Conservation (phyloP, 2,888 invertebrate genomes). For the Marasmarcha lunaedactyla region DNA sequence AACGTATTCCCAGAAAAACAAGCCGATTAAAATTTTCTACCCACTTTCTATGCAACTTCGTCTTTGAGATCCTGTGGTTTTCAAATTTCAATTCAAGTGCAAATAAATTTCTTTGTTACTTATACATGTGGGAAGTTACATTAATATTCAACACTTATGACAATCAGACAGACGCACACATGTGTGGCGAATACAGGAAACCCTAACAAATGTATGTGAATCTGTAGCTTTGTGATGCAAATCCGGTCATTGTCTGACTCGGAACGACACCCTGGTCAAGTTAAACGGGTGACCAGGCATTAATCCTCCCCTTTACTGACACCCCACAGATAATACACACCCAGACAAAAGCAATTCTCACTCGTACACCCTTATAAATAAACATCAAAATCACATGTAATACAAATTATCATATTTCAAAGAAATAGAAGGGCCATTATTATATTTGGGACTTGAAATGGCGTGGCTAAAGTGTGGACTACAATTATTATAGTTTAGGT, state of each 20-base stretch:
- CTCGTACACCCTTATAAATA: conserved; percentile 24
- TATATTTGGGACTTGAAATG: conserved; percentile 20
- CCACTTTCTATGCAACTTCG: too few species aligned
- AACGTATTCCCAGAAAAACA: too few species aligned
- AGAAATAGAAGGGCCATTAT: conserved; percentile 1
- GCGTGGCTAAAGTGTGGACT: conserved; percentile 54
- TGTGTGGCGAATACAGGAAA: conserved; percentile 58
- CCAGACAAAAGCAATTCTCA: conserved; percentile 26
- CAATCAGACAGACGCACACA: conserved; percentile 43
- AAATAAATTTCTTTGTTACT: too few species aligned
- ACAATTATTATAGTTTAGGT: conserved; percentile 31
- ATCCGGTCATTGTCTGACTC: conserved; percentile 65
- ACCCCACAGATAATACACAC: conserved; percentile 26
- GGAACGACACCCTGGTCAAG: conserved; percentile 67
- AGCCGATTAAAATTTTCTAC: too few species aligned
- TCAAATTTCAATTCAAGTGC: too few species aligned
- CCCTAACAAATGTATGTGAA: conserved; percentile 40
- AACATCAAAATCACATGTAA: conserved; percentile 23
- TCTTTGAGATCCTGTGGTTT: too few species aligned
- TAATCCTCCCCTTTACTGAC: conserved; percentile 58
- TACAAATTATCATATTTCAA: background rate
- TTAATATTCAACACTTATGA: conserved; percentile 37
- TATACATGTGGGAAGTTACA: conserved; percentile 12
- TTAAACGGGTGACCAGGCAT: conserved; percentile 56
- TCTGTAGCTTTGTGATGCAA: conserved; percentile 64